phyloP scores from a whole-genome alignment of 2,888 invertebrate species.

The Napeogenes inachia region DNA sequence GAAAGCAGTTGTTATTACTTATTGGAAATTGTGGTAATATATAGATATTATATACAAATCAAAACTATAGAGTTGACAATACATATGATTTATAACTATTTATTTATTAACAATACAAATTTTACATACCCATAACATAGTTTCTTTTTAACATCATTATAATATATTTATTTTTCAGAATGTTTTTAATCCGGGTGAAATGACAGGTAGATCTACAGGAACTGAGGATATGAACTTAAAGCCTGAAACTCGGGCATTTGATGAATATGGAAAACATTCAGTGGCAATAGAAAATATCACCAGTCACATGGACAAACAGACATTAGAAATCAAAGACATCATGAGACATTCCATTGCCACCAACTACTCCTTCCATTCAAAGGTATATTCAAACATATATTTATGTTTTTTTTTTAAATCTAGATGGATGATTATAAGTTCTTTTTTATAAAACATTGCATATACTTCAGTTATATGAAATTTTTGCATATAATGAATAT shows the following conservation, averaged over 20 bases:
- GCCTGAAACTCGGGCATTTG: slow-evolving; percentile 28
- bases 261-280: slow-evolving; percentile 50
- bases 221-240: slow-evolving; percentile 42
- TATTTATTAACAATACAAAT: too few species aligned
- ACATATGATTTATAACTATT: too few species aligned
- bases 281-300: slow-evolving; percentile 50
- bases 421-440: too few species aligned
- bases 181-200: slow-evolving; percentile 63
- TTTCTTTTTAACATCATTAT: background rate
- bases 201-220: slow-evolving; percentile 67
- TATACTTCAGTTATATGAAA: too few species aligned
- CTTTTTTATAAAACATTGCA: too few species aligned
- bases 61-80: too few species aligned
- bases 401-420: too few species aligned
- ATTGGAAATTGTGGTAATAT: too few species aligned
- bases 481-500: too few species aligned
- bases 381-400: slow-evolving; percentile 40
- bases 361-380: slow-evolving; percentile 63
- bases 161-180: slow-evolving; percentile 42
- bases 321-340: slow-evolving; percentile 54
- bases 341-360: slow-evolving; percentile 66
- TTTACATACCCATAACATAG: background rate
- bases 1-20: too few species aligned
- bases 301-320: slow-evolving; percentile 58
- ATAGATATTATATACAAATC: too few species aligned